A percentile compares a stretch with the other conserved stretches of the same genome.
These are phyloP conservation scores for Amiota communis DNA, from an alignment of 2,888 invertebrate species.

Conservation along the genomic window DNA sequence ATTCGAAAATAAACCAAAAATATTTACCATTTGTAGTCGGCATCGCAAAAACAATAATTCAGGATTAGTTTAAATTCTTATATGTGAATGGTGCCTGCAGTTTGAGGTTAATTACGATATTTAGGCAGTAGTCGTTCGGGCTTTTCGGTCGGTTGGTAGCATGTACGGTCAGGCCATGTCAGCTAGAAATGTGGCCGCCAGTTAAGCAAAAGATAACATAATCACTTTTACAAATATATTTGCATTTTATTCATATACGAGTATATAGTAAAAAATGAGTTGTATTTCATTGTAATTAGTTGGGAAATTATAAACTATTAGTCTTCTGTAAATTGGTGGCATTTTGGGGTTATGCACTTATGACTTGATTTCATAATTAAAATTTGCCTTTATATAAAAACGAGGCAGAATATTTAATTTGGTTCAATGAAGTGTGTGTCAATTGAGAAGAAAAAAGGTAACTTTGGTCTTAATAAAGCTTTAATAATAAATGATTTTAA, in stretches of 20 bases:
- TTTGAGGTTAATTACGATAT: constrained; percentile 65
- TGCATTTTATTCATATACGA: constrained; percentile 31
- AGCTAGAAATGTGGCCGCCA: constrained; percentile 26
- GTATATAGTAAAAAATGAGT: constrained; percentile 32
- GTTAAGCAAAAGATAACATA: constrained; percentile 46
- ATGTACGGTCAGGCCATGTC: constrained; percentile 51
- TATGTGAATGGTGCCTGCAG: constrained; percentile 40
- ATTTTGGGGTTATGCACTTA: too few relatives aligned
- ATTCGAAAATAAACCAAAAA: constrained; percentile 59
- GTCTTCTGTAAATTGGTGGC: not conserved
- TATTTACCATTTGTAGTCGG: constrained; percentile 52
- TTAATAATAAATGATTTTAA: too few relatives aligned
- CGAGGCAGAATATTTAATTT: too few relatives aligned
- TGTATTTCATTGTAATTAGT: not conserved
- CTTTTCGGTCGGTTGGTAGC: too few relatives aligned
- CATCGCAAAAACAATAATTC: constrained; percentile 57
- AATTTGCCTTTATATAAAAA: too few relatives aligned
- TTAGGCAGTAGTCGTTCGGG: constrained; percentile 44
- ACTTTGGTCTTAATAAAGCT: too few relatives aligned
- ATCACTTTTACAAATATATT: constrained; percentile 19
- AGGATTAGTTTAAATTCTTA: constrained; percentile 59
- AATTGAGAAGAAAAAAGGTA: too few relatives aligned
- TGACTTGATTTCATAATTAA: too few relatives aligned
- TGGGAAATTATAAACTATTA: not conserved
- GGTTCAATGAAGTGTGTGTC: too few relatives aligned